A percentile compares a stretch with the other conserved stretches of the same genome.
Conservation (phyloP, 2,888 invertebrate genomes). For the Sinhomidia bicolor region DNA sequence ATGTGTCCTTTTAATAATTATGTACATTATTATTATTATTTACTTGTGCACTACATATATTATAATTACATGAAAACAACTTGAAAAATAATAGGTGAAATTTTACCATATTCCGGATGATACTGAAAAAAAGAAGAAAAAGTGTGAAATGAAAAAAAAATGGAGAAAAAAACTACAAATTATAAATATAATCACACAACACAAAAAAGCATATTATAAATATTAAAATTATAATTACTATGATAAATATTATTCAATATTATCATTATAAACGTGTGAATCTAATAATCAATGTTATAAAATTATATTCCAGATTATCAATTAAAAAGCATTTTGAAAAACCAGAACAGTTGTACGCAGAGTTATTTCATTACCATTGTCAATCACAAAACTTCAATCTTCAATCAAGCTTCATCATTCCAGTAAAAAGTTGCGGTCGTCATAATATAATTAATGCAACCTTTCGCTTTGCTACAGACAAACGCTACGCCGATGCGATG, state of each 20-base stretch:
- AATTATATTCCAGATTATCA: conserved; percentile 24
- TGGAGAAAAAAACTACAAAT: neutral
- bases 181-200: neutral
- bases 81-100: too few species aligned
- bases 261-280: conserved; percentile 14
- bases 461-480: too few species aligned
- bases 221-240: neutral
- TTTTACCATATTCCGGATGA: neutral
- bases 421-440: too few species aligned
- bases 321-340: conserved; percentile 31
- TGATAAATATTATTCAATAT: conserved; percentile 2
- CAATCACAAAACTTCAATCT: too few species aligned
- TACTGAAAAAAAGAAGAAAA: too few species aligned
- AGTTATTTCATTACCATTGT: too few species aligned
- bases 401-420: too few species aligned
- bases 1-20: too few species aligned
- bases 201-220: conserved; percentile 11
- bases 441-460: too few species aligned
- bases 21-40: too few species aligned
- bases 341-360: neutral
- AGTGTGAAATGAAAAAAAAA: neutral
- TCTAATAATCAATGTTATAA: conserved; percentile 24
- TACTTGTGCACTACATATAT: too few species aligned
- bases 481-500: neutral
- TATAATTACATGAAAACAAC: too few species aligned